Conservation (phyloP, 30 jellyfish, hydroid and myxozoan species). For the Cassiopea xamachana region DNA sequence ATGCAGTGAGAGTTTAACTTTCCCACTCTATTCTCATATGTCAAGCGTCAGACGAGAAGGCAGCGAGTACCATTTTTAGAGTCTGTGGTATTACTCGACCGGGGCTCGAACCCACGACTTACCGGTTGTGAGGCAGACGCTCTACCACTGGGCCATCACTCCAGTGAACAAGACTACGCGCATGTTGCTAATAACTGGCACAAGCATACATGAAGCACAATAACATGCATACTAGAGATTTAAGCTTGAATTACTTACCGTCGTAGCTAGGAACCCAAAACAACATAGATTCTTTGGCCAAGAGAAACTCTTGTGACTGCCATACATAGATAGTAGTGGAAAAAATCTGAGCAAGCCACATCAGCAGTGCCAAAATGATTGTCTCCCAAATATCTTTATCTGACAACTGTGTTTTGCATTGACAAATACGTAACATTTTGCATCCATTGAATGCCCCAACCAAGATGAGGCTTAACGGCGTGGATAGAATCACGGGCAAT, state of each 20-base stretch:
- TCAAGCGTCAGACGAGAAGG: too few species aligned
- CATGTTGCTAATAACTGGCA: too few species aligned
- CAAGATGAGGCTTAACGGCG: conserved; percentile 75
- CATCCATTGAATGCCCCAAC: conserved; percentile 31
- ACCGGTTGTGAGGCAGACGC: neutral
- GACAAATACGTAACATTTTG: conserved; percentile 7
- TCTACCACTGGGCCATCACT: neutral
- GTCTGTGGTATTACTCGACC: neutral
- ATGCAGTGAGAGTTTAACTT: too few species aligned
- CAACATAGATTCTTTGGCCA: conserved; percentile 88
- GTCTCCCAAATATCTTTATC: neutral
- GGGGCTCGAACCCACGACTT: neutral
- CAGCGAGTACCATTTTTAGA: too few species aligned
- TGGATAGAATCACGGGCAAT: conserved; percentile 74
- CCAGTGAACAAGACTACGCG: too few species aligned
- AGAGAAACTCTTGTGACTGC: conserved; percentile 84
- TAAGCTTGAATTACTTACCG: conserved; percentile 45
- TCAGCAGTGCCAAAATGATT: conserved; percentile 51
- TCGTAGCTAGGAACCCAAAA: conserved; percentile 95
- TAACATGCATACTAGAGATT: neutral
- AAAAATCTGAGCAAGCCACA: conserved; percentile 91
- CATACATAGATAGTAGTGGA: conserved; percentile 71
- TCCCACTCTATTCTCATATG: too few species aligned
- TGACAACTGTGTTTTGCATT: neutral
- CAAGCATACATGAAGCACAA: too few species aligned